Evolutionary conservation across 1,140 invertebrate species (phyloP), one percentile per base, ranked within the genome.

Genomic region (Papilio machaon): DNA sequence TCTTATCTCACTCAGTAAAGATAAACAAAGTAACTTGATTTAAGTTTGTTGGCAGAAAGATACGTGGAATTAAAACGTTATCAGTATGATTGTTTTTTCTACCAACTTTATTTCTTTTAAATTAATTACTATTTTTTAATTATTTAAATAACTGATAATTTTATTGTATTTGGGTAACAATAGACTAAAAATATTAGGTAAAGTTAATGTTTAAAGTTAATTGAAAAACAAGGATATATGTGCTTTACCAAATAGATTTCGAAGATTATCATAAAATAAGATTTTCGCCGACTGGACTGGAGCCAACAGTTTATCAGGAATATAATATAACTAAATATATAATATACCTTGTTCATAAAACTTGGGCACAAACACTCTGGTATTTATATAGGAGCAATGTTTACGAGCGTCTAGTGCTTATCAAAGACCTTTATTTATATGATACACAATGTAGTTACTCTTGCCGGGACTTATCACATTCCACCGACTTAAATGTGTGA

Each of bases 341-440:
- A 67, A 79, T 64, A 46, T 79, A 9, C 43, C 77, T 79, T n/a
- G 1, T 17, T 30, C 23, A 79, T 79, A 79, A 67, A 79, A 79
- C 77, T 79, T 30, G 35, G 43, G 58, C 11, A 67, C 77, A 79
- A 79, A 79, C 76, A 78, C 60, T 78, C 76, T 78, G 52, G 49
- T 79, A 79, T 79, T 79, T 79, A 79, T 79, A 79, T 79, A 79
- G 77, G 77, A 47, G 58, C 77, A 79, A 64, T 79, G 77, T 79
- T 79, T 79, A 79, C 77, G 77, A 79, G 58, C 77, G 77, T 79
- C 77, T 79, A 79, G 77, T 38, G 58, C 77, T 79, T 79, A 79
- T 79, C 77, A 79, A 67, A 79, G 77, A 79, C 54, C 52, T 79
- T 60, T 79, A 60, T 79, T 79, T 79, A 79, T 67, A 79, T 58